Evolutionary conservation across 2,888 invertebrate species (phyloP).

Genomic region (Catocala sponsa): DNA sequence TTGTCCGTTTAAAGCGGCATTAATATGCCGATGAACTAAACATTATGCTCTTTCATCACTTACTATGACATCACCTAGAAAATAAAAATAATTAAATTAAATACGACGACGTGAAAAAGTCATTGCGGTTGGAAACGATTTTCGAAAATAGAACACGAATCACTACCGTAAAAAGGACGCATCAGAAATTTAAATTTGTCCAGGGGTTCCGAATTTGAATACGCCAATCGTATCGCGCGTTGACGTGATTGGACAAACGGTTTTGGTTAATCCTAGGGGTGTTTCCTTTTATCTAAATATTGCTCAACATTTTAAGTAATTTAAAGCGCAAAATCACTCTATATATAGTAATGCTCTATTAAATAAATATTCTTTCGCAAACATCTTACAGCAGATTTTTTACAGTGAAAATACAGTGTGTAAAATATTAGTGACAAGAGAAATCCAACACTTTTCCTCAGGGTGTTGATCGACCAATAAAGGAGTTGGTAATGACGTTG

Average conservation of each 20-base stretch:
- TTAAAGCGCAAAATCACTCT: neutral
- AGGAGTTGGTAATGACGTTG: no score
- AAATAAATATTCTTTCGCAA: no score
- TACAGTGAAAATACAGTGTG: no score
- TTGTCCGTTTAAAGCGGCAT: constrained; percentile 76
- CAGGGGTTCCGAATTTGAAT: constrained; percentile 73
- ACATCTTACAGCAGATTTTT: no score
- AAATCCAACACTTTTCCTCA: no score
- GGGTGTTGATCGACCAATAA: no score
- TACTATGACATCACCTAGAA: constrained; percentile 48
- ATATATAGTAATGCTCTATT: no score
- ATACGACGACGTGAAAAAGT: constrained; percentile 44
- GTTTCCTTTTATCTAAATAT: constrained; percentile 40
- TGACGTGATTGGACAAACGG: constrained; percentile 65
- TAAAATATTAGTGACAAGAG: no score
- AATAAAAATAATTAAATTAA: constrained; percentile 25
- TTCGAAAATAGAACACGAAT: constrained; percentile 57
- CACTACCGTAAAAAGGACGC: constrained; percentile 47
- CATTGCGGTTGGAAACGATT: constrained; percentile 47
- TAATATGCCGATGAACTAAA: constrained; percentile 78
- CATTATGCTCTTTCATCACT: constrained; percentile 71
- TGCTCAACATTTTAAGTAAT: constrained; percentile 25
- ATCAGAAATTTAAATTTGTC: constrained; percentile 60
- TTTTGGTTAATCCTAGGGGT: constrained; percentile 45
- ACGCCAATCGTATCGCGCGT: constrained; percentile 66